phyloP scores from a whole-genome alignment of 2,888 invertebrate species.

The Ectropis crepuscularia region DNA sequence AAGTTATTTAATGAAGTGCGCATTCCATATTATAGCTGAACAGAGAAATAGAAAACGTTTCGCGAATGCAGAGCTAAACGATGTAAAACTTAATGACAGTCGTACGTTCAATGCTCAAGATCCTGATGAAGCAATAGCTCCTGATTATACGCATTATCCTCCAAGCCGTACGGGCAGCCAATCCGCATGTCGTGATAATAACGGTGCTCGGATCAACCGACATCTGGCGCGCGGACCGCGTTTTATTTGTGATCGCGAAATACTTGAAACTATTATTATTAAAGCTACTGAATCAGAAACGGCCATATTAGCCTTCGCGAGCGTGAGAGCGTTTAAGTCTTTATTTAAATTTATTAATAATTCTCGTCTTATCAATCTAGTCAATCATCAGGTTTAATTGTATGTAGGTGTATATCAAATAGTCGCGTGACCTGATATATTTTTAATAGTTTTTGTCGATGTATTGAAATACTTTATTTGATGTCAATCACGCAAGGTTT shows the following conservation, averaged over 20 bases:
- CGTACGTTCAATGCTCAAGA: constrained; percentile 42
- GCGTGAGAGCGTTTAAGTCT: constrained; percentile 56
- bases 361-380: not conserved
- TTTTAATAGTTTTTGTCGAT: constrained; percentile 11
- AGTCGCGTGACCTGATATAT: constrained; percentile 2
- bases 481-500: not conserved
- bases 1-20: no score
- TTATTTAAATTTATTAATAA: constrained; percentile 3
- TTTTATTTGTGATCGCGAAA: constrained; percentile 52
- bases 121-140: constrained; percentile 55
- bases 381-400: not conserved
- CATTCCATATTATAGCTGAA: not conserved
- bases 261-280: constrained; percentile 67
- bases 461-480: constrained; percentile 2
- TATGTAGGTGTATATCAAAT: not conserved
- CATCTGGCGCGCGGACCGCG: constrained; percentile 69
- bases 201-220: constrained; percentile 58
- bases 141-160: constrained; percentile 66
- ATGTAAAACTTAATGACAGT: constrained; percentile 48
- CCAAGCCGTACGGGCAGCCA: constrained; percentile 40
- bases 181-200: constrained; percentile 58
- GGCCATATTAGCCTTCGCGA: constrained; percentile 52
- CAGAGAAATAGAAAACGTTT: not conserved
- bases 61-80: constrained; percentile 18
- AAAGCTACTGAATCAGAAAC: constrained; percentile 72